Base-by-base conservation (phyloP, 2,113 vertebrate genomes). In the Perca schrenkii region DNA sequence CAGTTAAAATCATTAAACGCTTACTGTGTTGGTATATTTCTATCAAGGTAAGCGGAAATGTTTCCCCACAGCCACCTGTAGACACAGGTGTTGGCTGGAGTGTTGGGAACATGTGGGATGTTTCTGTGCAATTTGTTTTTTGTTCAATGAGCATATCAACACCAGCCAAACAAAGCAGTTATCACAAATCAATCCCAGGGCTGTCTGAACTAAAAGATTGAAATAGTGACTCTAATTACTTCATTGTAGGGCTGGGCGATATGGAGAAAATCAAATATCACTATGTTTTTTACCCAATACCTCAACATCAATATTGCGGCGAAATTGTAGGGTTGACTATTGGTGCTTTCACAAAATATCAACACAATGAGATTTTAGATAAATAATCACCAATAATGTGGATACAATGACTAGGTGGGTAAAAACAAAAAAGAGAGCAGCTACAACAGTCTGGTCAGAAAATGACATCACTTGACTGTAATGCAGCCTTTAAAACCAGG, bases 11-110 rank as follows among this genome's bases (percentile, higher is more conserved):
- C 47, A 72, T 1, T 6, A 80, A 78, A 58, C 13, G 0, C 80
- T 73, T 21, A 66, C 16, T 3, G 13, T 47, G 72, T 22, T 53
- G 57, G 0, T n/a, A 19, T 14, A n/a, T 74, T 68, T 60, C 61
- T 36, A 0, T 1, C 15, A 22, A 54, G 43, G 22, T 58, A n/a
- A 43, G 49, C 36, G 21, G 50, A 50, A 56, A 67, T 10, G 25
- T 61, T 67, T 56, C 46, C 25, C 11, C 72, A 46, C 28, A 22
- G 56, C 25, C 68, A 70, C 28, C 64, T 54, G 61, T 4, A 57
- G 56, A 67, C 16, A 36, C 13, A 36, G 56, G 0, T 0, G 14
- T 40, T 40, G 64, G 68, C 43, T 2, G 47, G 19, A 5, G 8
- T 28, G 50, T 4, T 22, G 15, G 14, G 16, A 54, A 54, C n/a